A percentile compares a stretch with the other conserved stretches of the same genome.
These are phyloP conservation scores for Oreonectes daqikongensis DNA, from an alignment of 2,797 vertebrate species.

Conservation along the genomic window DNA sequence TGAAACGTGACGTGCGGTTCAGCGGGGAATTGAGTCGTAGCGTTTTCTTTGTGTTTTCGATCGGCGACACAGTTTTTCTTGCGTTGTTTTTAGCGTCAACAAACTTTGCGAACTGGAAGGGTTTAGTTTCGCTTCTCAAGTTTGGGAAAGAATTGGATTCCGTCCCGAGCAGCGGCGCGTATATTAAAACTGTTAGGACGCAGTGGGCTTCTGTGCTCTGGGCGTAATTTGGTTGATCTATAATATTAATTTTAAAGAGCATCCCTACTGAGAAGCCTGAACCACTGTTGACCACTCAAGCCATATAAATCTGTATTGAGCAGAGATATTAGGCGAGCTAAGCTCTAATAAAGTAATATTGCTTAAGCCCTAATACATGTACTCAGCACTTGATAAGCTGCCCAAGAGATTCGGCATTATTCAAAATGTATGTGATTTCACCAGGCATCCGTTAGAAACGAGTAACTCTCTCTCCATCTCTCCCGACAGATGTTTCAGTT, in stretches of 20 bases:
- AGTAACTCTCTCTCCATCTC: constrained; percentile 56
- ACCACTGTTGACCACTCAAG: constrained; percentile 67
- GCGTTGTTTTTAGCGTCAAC: constrained; percentile 14
- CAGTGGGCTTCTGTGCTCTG: constrained; percentile 48
- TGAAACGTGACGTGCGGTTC: constrained; percentile 39
- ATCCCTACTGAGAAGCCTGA: constrained; percentile 60
- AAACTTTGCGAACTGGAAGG: constrained; percentile 40
- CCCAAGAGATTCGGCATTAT: constrained; percentile 67
- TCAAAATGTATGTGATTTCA: constrained; percentile 63
- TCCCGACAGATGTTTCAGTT: too few species aligned
- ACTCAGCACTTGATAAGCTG: constrained; percentile 66
- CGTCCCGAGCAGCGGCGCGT: constrained; percentile 33
- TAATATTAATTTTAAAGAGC: constrained; percentile 66
- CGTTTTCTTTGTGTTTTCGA: constrained; percentile 38
- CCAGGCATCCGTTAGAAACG: constrained; percentile 64
- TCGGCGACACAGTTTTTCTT: constrained; percentile 31
- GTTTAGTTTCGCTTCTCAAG: constrained; percentile 54
- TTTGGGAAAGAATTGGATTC: constrained; percentile 51
- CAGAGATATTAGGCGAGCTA: constrained; percentile 68
- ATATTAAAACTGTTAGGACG: constrained; percentile 55
- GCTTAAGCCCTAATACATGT: constrained; percentile 69
- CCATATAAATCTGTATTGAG: constrained; percentile 67
- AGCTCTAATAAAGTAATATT: constrained; percentile 69
- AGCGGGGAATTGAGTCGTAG: constrained; percentile 50
- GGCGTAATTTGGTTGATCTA: constrained; percentile 63